Base-by-base conservation (phyloP, 2,888 invertebrate genomes). In the Meiosimyza platycephala region DNA sequence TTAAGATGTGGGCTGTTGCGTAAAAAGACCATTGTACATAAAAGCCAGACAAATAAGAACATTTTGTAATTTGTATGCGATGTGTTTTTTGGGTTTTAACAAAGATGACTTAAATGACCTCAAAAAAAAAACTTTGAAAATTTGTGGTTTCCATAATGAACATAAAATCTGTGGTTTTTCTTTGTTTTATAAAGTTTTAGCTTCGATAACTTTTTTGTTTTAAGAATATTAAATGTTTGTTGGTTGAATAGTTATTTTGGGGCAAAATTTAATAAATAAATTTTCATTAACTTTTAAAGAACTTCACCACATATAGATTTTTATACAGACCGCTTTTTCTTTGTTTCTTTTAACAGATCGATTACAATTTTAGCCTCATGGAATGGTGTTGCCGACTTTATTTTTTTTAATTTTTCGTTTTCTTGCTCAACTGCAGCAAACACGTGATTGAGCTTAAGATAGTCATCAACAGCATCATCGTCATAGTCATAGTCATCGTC, bases 391-490 rank as follows among this genome's bases (percentile, higher is more conserved):
- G 48, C 13, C 50, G 6, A 16, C 22, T 50, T 50, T n/a, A n/a
- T n/a, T n/a, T 18, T 50, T 40, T 64, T 22, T 4, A 12, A 57
- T 22, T 57, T 28, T n/a, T 57, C 50, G 18, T 51, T 22, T 16
- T 63, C 40, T 54, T 62, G 11, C 50, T 68, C 59, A 57, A 15
- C 68, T 63, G 70, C 70, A 70, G 28, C 33, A 63, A 70, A 54
- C 70, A 70, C 70, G 70, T 62, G 70, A 70, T 63, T 40, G 54
- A 62, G 63, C 62, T 70, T 63, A 70, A 70, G 68, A 70, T 63
- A 70, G 62, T 63, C 70, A 70, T 62, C 70, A 47, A 22, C 13
- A 63, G 15, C 40, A 63, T 16, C 47, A 63, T 40, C 13, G 52
- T 18, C 50, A 59, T 16, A 12, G 40, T 13, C 22, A 51, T 9